Conservation (phyloP, 2,113 vertebrate species). For the Maccullochella peelii region DNA sequence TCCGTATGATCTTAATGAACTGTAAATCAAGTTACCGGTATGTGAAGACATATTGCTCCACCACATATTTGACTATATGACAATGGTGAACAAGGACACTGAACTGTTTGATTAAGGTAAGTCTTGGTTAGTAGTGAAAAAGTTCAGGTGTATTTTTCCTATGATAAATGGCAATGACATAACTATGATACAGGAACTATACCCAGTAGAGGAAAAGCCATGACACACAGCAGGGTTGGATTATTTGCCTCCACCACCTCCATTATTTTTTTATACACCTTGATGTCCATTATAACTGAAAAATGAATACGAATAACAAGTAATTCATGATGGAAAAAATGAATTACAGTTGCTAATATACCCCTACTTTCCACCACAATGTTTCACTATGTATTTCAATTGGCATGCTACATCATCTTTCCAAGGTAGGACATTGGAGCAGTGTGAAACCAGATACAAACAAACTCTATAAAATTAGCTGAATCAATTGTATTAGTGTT, state of each 20-base stretch:
- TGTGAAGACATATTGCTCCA: neutral
- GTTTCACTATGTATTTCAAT: neutral
- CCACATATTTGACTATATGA: neutral
- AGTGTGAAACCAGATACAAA: neutral
- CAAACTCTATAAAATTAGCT: neutral
- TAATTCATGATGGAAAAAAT: neutral
- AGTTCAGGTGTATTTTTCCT: too few species aligned
- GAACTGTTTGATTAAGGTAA: too few species aligned
- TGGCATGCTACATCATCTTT: too few species aligned
- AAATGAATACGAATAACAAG: too few species aligned
- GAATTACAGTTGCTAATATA: neutral
- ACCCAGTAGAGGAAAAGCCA: too few species aligned
- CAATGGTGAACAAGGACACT: neutral
- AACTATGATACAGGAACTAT: too few species aligned
- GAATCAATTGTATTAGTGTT: neutral
- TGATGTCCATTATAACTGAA: neutral
- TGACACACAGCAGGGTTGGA: too few species aligned
- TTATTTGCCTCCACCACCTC: too few species aligned
- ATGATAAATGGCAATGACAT: too few species aligned
- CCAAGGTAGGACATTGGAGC: too few species aligned
- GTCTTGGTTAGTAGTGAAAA: too few species aligned
- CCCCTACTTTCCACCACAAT: neutral
- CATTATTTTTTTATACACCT: neutral
- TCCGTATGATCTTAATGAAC: neutral
- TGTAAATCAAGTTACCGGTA: neutral